phyloP scores from a whole-genome alignment of 2,113 vertebrate species.

The Toxotes jaculatrix region DNA sequence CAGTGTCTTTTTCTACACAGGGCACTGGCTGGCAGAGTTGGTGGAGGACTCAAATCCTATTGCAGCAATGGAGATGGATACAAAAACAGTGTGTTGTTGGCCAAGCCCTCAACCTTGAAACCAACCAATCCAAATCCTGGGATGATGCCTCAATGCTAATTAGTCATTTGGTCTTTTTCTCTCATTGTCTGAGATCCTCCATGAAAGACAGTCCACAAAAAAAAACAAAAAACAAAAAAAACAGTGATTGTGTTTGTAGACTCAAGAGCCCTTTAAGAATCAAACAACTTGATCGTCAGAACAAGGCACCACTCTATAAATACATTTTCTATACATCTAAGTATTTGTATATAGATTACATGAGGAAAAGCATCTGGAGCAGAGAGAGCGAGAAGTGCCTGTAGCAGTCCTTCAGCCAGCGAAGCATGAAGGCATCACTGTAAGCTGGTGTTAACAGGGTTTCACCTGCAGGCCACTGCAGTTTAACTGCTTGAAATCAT shows the following conservation, averaged over 20 bases:
- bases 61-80: conserved; percentile 43
- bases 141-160: conserved; percentile 22
- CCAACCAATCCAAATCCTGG: conserved; percentile 38
- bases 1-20: conserved; percentile 57
- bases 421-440: conserved; percentile 6
- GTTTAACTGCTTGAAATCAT: conserved; percentile 10
- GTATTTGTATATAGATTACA: conserved; percentile 63
- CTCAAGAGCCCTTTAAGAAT: conserved; percentile 61
- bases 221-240: background rate
- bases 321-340: conserved; percentile 75
- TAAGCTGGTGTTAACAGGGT: conserved; percentile 13
- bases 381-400: conserved; percentile 41
- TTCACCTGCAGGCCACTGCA: conserved; percentile 27
- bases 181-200: conserved; percentile 4
- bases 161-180: conserved; percentile 8
- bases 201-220: background rate
- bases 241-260: conserved; percentile 43
- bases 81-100: conserved; percentile 10
- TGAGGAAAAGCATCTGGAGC: conserved; percentile 34
- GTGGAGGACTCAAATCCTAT: conserved; percentile 31
- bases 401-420: conserved; percentile 22
- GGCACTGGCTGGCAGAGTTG: conserved; percentile 39
- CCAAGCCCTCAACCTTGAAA: conserved; percentile 12
- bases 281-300: conserved; percentile 56
- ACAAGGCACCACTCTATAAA: conserved; percentile 82